Percentiles rank a stretch among this genome's conserved stretches.
Evolutionary conservation across 2,888 invertebrate species (phyloP).

Genomic region (Parasteatoda lunata): DNA sequence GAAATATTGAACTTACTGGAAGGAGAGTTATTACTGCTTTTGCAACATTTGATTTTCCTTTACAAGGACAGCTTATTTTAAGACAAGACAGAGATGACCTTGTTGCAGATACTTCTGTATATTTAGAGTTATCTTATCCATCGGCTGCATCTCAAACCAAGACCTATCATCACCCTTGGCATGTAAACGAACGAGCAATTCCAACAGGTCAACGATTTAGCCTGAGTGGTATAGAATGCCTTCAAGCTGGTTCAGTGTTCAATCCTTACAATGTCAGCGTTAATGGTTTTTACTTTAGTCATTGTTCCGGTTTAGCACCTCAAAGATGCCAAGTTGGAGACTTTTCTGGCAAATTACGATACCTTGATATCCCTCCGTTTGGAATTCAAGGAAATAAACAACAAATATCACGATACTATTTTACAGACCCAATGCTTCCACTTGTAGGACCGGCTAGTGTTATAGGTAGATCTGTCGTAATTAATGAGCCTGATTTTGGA

Average conservation of each 20-base stretch:
- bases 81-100: constrained; percentile 81
- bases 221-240: constrained; percentile 69
- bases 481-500: constrained; percentile 86
- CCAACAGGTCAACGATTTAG: constrained; percentile 69
- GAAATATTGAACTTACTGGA: constrained; percentile 73
- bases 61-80: constrained; percentile 88
- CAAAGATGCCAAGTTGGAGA: constrained; percentile 93
- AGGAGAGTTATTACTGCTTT: constrained; percentile 84
- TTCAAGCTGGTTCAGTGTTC: constrained; percentile 80
- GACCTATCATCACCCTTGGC: constrained; percentile 80
- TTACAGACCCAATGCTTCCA: constrained; percentile 85
- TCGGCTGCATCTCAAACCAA: constrained; percentile 56
- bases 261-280: constrained; percentile 83
- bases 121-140: constrained; percentile 79
- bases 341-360: constrained; percentile 86
- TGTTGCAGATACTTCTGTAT: constrained; percentile 88
- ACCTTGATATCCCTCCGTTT: constrained; percentile 80
- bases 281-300: constrained; percentile 77
- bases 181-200: constrained; percentile 79
- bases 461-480: constrained; percentile 87
- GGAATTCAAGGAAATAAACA: constrained; percentile 65
- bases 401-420: constrained; percentile 77
- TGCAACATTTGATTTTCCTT: constrained; percentile 88
- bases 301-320: constrained; percentile 91
- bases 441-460: constrained; percentile 85